These are phyloP conservation scores for Listronotus bonariensis DNA, from an alignment of 1,140 invertebrate species.

Conservation along the genomic window DNA sequence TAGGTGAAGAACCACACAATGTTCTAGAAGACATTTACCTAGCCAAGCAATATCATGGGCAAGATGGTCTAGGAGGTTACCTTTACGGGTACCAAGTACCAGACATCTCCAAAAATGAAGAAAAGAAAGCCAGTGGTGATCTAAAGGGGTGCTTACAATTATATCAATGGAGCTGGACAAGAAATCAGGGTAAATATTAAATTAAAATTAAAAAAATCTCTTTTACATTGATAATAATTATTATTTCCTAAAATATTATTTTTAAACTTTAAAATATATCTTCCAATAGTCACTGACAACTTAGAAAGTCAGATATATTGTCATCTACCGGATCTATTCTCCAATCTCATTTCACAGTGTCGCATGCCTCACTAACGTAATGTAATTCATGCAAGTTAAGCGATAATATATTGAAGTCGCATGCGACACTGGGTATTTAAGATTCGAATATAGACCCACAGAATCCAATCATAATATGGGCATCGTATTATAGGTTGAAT, in stretches of 20 bases:
- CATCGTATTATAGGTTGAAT: slow-evolving; percentile 57
- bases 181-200: slow-evolving; percentile 56
- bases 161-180: slow-evolving; percentile 56
- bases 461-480: no score
- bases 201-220: neutral
- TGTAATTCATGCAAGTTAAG: no score
- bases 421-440: no score
- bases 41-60: slow-evolving; percentile 68
- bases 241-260: no score
- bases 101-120: slow-evolving; percentile 66
- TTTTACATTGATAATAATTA: neutral
- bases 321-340: no score
- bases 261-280: no score
- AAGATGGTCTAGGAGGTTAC: slow-evolving; percentile 64
- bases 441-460: no score
- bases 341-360: no score
- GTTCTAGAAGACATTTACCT: slow-evolving; percentile 69
- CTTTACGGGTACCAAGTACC: slow-evolving; percentile 67
- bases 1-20: slow-evolving; percentile 65
- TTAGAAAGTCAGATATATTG: no score
- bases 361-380: no score
- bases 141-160: slow-evolving; percentile 61
- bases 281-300: no score
- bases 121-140: slow-evolving; percentile 58
- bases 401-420: no score